A percentile compares a stretch with the other conserved stretches of the same genome.
These are phyloP conservation scores for Tetraneura akinire DNA, from an alignment of 1,140 invertebrate genomes.

Conservation along the genomic window DNA sequence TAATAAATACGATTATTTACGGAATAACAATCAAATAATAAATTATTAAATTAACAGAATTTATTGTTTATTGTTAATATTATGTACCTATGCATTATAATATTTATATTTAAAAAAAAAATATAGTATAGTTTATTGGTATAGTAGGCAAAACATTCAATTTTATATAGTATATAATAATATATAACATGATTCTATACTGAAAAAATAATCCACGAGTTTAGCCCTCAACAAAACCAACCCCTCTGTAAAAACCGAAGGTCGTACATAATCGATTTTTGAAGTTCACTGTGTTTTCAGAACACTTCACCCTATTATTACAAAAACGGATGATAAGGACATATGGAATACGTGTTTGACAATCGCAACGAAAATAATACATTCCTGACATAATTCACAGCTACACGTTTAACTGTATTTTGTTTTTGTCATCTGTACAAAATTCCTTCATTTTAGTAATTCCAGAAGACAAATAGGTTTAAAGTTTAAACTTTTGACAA, in stretches of 20 bases:
- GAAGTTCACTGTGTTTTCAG: conserved; percentile 46
- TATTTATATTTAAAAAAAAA: no score
- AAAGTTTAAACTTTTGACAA: conserved; percentile 14
- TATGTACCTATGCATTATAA: no score
- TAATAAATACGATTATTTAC: no score
- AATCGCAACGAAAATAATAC: not conserved
- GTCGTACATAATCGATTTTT: conserved; percentile 43
- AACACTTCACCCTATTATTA: conserved; percentile 20
- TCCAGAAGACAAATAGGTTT: not conserved
- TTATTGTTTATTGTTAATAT: no score
- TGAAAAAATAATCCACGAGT: not conserved
- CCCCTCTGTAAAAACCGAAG: conserved; percentile 23
- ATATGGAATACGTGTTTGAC: conserved; percentile 12
- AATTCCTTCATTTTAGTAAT: not conserved
- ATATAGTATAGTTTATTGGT: no score
- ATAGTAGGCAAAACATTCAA: no score
- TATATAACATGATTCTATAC: not conserved
- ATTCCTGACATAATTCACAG: not conserved
- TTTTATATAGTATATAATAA: not conserved
- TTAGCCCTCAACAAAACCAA: not conserved
- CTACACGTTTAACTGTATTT: conserved; percentile 9
- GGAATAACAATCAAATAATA: no score
- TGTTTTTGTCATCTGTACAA: conserved; percentile 10
- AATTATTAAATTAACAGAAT: no score
- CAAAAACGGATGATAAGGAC: not conserved